Evolutionary conservation across 2,888 invertebrate genomes (phyloP).

Genomic region (Caenorhabditis sulstoni): DNA sequence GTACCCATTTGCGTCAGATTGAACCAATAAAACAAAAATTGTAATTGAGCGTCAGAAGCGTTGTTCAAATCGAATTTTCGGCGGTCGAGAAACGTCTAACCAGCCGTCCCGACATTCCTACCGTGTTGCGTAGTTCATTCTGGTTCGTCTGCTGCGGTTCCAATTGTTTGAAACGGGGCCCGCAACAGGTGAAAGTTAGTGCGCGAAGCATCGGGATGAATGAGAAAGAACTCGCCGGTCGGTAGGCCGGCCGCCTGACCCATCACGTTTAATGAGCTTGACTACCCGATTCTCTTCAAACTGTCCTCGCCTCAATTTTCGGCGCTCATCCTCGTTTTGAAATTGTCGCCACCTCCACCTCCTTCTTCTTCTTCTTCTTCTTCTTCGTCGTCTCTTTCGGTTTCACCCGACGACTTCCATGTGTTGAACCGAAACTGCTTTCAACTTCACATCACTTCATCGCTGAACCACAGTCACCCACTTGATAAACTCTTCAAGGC

Average conservation of each 20-base stretch:
- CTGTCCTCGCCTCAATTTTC: slow-evolving; percentile 26
- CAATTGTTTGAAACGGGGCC: slow-evolving; percentile 56
- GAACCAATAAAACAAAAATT: slow-evolving; percentile 37
- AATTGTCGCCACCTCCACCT: not conserved
- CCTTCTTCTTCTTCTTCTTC: slow-evolving; percentile 7
- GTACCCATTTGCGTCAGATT: slow-evolving; percentile 28
- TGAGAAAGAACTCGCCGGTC: slow-evolving; percentile 35
- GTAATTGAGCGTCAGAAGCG: slow-evolving; percentile 46
- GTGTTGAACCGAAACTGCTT: slow-evolving; percentile 8
- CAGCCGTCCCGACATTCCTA: slow-evolving; percentile 29
- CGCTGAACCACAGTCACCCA: slow-evolving; percentile 22
- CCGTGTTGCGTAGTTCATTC: slow-evolving; percentile 49
- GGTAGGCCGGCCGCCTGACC: slow-evolving; percentile 40
- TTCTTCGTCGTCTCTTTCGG: not conserved
- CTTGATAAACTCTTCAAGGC: slow-evolving; percentile 56
- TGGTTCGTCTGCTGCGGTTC: slow-evolving; percentile 48
- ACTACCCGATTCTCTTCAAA: slow-evolving; percentile 28
- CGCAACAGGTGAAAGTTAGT: slow-evolving; percentile 37
- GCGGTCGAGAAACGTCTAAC: slow-evolving; percentile 49
- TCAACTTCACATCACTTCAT: slow-evolving; percentile 1
- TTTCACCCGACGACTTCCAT: slow-evolving; percentile 1
- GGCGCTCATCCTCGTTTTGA: slow-evolving; percentile 10
- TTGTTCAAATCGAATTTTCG: slow-evolving; percentile 20
- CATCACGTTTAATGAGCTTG: slow-evolving; percentile 52
- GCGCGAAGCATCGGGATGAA: slow-evolving; percentile 43